A percentile compares a stretch with the other conserved stretches of the same genome.
Conservation (phyloP, 2,113 vertebrate species). For the Siniperca knerii region DNA sequence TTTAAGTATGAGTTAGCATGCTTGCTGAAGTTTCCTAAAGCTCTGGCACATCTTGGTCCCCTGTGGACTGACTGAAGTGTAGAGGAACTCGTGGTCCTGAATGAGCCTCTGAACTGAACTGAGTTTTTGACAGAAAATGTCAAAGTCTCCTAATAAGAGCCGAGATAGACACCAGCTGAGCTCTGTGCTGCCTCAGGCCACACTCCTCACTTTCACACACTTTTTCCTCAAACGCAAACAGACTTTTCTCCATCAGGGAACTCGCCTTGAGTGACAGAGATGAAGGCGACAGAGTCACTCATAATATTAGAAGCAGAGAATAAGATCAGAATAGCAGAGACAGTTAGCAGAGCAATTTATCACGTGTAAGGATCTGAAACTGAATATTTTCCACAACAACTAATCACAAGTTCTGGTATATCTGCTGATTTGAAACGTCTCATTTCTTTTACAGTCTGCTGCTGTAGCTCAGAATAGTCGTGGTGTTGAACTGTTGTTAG, state of each 20-base stretch:
- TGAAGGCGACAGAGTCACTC: neutral
- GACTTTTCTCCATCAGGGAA: neutral
- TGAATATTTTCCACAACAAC: neutral
- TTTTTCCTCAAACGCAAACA: neutral
- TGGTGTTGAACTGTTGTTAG: too few relatives aligned
- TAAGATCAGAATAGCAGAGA: neutral
- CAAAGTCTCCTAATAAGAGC: constrained; percentile 14
- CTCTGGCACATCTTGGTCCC: neutral
- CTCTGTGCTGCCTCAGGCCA: constrained; percentile 5
- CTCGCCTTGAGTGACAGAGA: neutral
- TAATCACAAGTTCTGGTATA: too few relatives aligned
- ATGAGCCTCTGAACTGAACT: neutral
- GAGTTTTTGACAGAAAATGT: constrained; percentile 30
- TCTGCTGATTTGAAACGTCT: too few relatives aligned
- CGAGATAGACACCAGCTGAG: constrained; percentile 22
- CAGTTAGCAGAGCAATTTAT: neutral
- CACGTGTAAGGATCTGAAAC: neutral
- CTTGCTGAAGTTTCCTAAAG: neutral
- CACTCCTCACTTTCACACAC: neutral
- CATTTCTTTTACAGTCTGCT: too few relatives aligned
- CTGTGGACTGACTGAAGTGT: constrained; percentile 8
- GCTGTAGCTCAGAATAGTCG: too few relatives aligned
- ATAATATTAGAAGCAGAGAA: neutral
- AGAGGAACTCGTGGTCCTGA: neutral
- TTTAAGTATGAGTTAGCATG: neutral